A percentile compares a stretch with the other conserved stretches of the same genome.
These are phyloP conservation scores for Bombyx mandarina DNA, from an alignment of 1,140 invertebrate genomes.

Conservation along the genomic window DNA sequence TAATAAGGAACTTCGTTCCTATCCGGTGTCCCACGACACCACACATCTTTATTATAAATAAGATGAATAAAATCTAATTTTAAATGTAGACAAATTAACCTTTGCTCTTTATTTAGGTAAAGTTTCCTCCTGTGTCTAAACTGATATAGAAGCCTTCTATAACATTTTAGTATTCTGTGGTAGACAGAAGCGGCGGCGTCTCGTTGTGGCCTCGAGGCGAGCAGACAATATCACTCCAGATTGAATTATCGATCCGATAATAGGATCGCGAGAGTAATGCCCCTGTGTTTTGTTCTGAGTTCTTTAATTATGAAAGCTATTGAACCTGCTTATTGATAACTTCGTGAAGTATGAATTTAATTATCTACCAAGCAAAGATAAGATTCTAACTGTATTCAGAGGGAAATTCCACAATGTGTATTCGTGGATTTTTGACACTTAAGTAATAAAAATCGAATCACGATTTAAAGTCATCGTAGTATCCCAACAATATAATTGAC, in stretches of 20 bases:
- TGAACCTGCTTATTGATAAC: conserved; percentile 21
- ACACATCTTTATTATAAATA: too few species aligned
- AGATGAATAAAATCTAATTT: too few species aligned
- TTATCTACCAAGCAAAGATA: conserved; percentile 1
- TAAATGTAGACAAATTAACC: too few species aligned
- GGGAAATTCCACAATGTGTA: too few species aligned
- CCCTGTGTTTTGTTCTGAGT: conserved; percentile 37
- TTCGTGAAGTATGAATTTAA: conserved; percentile 3
- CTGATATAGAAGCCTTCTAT: too few species aligned
- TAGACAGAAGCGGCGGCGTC: conserved; percentile 17
- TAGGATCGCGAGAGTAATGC: conserved; percentile 39
- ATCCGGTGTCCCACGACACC: too few species aligned
- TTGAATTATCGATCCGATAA: conserved; percentile 53
- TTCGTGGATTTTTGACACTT: too few species aligned
- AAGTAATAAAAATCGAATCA: background rate
- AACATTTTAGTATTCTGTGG: too few species aligned
- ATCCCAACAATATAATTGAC: conserved; percentile 13
- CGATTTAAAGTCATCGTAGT: conserved; percentile 3
- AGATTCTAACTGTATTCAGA: background rate
- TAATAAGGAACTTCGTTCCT: too few species aligned
- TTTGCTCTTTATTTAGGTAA: too few species aligned
- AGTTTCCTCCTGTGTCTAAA: too few species aligned
- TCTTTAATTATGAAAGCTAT: conserved; percentile 33
- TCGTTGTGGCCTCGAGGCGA: conserved; percentile 19
- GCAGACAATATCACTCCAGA: conserved; percentile 34